Evolutionary conservation across 2,797 vertebrate species (phyloP), one percentile per base, ranked within the genome.

Genomic region (Lepidocolaptes lacrymiger): DNA sequence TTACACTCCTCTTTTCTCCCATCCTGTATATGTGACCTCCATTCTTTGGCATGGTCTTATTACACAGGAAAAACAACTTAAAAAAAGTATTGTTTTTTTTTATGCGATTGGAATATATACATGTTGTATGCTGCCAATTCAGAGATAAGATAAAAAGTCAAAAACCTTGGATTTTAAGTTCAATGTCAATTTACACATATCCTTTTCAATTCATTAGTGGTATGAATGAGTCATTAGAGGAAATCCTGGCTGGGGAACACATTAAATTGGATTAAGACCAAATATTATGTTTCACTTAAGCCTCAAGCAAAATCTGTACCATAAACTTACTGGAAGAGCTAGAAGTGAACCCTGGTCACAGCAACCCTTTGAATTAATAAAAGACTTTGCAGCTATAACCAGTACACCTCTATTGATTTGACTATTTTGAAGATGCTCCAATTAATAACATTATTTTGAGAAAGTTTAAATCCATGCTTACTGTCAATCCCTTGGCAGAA

Each of bases 211-310:
- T 94, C 92, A 80, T 68, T 76, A 85, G 74, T 32, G 37, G 41
- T 89, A 92, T 85, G 76, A 95, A 91, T 94, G 92, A 93, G 67
- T 94, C 88, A 93, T 73, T 80, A 63, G 41, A 94, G 95, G 91
- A 96, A 96, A 94, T 95, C 94, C 94, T 95, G 92, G 68, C 88
- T 71, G 36, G 36, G 24, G 63, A 96, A 67, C 67, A 85, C 64
- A 73, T 94, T 90, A 89, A 78, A 89, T 85, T 93, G 84, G 90
- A 87, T 92, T 88, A 88, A 90, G 69, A 93, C 66, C 71, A 96
- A 95, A 88, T 82, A 86, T 46, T 86, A 62, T 55, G 59, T 95
- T 95, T 95, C 44, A 43, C 27, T 84, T 61, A 37, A 88, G 64
- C 48, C 68, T 91, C 63, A 63, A 91, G 55, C 74, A 79, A 94